Percentiles rank a stretch among this genome's conserved stretches.
Evolutionary conservation across 2,113 vertebrate genomes (phyloP).

Genomic region (Sylvicapra grimmia): DNA sequence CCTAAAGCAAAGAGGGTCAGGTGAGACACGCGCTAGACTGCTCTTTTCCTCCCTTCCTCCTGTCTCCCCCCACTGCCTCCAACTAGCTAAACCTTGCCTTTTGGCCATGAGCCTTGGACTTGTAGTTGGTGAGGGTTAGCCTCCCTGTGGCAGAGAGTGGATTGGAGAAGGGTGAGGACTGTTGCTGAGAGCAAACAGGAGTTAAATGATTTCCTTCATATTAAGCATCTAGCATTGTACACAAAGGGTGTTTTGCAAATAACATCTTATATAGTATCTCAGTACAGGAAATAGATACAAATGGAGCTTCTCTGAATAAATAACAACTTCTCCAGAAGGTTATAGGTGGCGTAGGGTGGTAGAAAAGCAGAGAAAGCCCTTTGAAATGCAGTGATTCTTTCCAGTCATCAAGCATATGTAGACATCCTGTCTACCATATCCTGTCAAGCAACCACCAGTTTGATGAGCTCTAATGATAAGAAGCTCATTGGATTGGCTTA

Average conservation of each 20-base stretch:
- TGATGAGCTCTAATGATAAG: neutral
- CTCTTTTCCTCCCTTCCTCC: neutral
- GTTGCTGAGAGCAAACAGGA: neutral
- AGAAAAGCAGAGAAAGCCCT: neutral
- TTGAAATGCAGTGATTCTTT: neutral
- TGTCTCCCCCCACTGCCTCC: neutral
- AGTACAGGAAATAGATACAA: neutral
- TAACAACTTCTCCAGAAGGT: neutral
- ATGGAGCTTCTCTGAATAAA: neutral
- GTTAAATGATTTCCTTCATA: neutral
- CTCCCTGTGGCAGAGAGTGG: neutral
- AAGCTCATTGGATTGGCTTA: neutral
- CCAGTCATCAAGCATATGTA: neutral
- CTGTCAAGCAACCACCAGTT: neutral
- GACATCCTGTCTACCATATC: neutral
- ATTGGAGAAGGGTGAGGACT: neutral
- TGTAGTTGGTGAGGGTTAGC: neutral
- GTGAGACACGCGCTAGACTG: neutral
- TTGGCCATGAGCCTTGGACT: neutral
- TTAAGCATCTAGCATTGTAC: neutral
- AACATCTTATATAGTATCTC: neutral
- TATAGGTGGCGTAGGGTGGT: neutral
- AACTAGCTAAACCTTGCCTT: neutral
- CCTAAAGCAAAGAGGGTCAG: neutral
- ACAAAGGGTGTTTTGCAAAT: neutral